phyloP scores from a whole-genome alignment of 2,888 invertebrate genomes.

The Coelopa pilipes region DNA sequence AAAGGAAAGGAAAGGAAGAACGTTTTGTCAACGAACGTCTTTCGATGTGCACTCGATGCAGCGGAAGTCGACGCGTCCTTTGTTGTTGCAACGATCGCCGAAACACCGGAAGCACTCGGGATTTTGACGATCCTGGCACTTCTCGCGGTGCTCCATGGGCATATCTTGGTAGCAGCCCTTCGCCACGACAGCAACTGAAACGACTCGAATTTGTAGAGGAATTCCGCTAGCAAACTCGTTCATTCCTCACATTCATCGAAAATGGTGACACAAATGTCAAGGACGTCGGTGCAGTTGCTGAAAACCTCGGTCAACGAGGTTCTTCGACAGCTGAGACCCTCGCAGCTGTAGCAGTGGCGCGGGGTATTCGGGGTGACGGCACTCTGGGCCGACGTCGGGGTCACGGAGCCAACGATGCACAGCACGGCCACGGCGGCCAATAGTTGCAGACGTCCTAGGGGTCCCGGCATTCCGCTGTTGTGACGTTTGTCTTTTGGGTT shows the following conservation, averaged over 20 bases:
- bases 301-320: conserved; percentile 50
- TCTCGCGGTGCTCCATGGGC: conserved; percentile 49
- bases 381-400: no score
- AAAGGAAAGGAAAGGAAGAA: neutral
- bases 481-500: conserved; percentile 13
- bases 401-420: neutral
- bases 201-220: neutral
- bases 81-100: conserved; percentile 57
- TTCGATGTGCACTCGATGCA: conserved; percentile 58
- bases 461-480: conserved; percentile 41
- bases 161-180: conserved; percentile 56
- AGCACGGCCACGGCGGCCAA: conserved; percentile 41
- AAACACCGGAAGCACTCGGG: conserved; percentile 57
- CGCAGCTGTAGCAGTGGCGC: conserved; percentile 56
- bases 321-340: conserved; percentile 60
- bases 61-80: conserved; percentile 54
- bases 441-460: conserved; percentile 8
- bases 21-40: conserved; percentile 45
- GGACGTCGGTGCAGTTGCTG: conserved; percentile 52
- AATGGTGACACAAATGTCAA: conserved; percentile 61
- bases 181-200: conserved; percentile 54
- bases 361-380: conserved; percentile 35
- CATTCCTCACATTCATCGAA: conserved; percentile 56
- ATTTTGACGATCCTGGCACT: conserved; percentile 49
- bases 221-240: no score